phyloP scores from a whole-genome alignment of 64 coral and sea anemone species.

The Montipora sp. region DNA sequence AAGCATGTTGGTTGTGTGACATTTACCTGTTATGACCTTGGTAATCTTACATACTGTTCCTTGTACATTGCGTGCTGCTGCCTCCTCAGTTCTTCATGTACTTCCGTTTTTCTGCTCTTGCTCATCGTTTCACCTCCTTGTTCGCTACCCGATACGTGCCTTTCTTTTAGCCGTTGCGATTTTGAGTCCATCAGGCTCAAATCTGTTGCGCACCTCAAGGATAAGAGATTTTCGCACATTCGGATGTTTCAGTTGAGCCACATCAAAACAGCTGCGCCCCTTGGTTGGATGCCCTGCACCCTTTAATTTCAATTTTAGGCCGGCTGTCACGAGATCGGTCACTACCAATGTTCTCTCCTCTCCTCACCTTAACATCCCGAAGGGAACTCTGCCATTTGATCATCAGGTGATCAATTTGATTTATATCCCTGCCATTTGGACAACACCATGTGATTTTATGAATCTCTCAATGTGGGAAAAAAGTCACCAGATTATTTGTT shows the following conservation, averaged over 20 bases:
- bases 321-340: constrained; percentile 14
- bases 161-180: background rate
- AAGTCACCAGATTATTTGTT: constrained; percentile 5
- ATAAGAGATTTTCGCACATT: constrained; percentile 3
- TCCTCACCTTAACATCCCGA: background rate
- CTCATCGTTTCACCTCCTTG: background rate
- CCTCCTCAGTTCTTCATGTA: background rate
- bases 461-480: background rate
- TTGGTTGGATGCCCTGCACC: background rate
- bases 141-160: background rate
- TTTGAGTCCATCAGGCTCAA: background rate
- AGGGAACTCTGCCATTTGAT: background rate
- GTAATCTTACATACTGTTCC: background rate
- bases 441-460: background rate
- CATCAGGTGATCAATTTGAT: constrained; percentile 22
- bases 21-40: background rate
- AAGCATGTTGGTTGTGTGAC: background rate
- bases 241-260: constrained; percentile 9
- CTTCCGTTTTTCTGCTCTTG: background rate
- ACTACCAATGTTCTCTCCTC: constrained; percentile 12
- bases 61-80: background rate
- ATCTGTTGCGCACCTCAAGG: constrained; percentile 34
- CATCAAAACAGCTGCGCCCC: background rate
- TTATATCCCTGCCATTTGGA: background rate
- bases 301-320: constrained; percentile 39